Percentiles rank a stretch among this genome's conserved stretches.
These are phyloP conservation scores for Lepidonotus clava DNA, from an alignment of 2,888 invertebrate species.

Conservation along the genomic window DNA sequence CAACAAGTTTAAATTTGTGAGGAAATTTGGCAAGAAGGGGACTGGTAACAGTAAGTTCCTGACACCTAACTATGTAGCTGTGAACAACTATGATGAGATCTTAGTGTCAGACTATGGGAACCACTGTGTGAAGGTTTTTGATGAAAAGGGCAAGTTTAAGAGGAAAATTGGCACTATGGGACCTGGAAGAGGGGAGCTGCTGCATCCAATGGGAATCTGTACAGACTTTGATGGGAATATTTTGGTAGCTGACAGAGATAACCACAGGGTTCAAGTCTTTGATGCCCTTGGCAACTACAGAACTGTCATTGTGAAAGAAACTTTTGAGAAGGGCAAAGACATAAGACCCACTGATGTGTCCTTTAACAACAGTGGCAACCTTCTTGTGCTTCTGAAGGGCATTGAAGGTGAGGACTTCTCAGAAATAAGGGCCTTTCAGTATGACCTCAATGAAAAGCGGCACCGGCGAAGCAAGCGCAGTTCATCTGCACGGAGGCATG, in stretches of 20 bases:
- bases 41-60: slow-evolving; percentile 71
- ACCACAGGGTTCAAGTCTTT: slow-evolving; percentile 74
- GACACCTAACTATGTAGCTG: slow-evolving; percentile 70
- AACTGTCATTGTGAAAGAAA: slow-evolving; percentile 68
- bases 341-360: slow-evolving; percentile 71
- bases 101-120: slow-evolving; percentile 73
- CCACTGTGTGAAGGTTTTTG: slow-evolving; percentile 72
- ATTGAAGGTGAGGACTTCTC: slow-evolving; percentile 54
- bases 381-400: slow-evolving; percentile 38
- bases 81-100: slow-evolving; percentile 71
- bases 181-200: slow-evolving; percentile 67
- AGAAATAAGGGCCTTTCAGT: slow-evolving; percentile 32
- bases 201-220: slow-evolving; percentile 73
- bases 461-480: neutral
- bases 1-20: slow-evolving; percentile 70
- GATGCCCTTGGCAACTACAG: slow-evolving; percentile 69
- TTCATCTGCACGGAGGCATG: neutral
- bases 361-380: slow-evolving; percentile 63
- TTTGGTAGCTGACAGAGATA: slow-evolving; percentile 75
- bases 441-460: neutral
- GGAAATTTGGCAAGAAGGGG: slow-evolving; percentile 74
- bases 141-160: slow-evolving; percentile 71
- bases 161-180: slow-evolving; percentile 70
- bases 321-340: slow-evolving; percentile 69
- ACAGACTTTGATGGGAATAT: slow-evolving; percentile 72